Evolutionary conservation across 2,888 invertebrate genomes (phyloP).

Genomic region (Eupithecia insigniata): DNA sequence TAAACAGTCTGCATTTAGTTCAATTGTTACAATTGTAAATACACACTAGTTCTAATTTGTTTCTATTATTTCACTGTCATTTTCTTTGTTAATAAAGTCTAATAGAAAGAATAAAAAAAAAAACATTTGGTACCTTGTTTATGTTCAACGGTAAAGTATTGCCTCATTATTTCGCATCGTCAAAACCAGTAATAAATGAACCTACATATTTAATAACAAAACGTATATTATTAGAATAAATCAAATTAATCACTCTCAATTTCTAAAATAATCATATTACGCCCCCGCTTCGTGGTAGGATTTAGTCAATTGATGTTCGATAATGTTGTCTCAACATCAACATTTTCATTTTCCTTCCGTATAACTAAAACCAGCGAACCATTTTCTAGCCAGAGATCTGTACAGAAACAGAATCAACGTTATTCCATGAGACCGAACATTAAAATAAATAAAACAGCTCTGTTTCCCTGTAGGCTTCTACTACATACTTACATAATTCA

Average conservation of each 20-base stretch:
- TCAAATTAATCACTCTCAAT: neutral
- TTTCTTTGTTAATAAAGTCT: too few relatives aligned
- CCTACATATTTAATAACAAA: neutral
- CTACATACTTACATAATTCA: too few relatives aligned
- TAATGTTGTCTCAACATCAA: neutral
- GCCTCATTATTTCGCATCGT: neutral
- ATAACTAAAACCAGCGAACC: neutral
- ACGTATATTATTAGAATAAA: neutral
- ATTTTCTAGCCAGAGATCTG: neutral
- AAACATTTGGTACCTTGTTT: neutral
- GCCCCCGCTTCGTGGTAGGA: neutral
- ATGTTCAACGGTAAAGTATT: neutral
- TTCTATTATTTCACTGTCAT: too few relatives aligned
- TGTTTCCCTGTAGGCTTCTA: too few relatives aligned
- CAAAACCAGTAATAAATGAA: neutral
- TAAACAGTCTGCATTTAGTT: too few relatives aligned
- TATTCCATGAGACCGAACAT: too few relatives aligned
- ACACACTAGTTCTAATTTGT: too few relatives aligned
- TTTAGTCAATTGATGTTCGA: neutral
- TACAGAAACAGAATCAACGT: too few relatives aligned
- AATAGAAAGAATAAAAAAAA: too few relatives aligned
- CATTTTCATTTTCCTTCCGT: neutral
- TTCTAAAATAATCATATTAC: neutral
- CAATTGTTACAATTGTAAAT: too few relatives aligned
- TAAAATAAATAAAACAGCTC: too few relatives aligned